Percentiles rank a stretch among this genome's conserved stretches.
These are phyloP conservation scores for Diabrotica virgifera DNA, from an alignment of 1,140 invertebrate species.

Conservation along the genomic window DNA sequence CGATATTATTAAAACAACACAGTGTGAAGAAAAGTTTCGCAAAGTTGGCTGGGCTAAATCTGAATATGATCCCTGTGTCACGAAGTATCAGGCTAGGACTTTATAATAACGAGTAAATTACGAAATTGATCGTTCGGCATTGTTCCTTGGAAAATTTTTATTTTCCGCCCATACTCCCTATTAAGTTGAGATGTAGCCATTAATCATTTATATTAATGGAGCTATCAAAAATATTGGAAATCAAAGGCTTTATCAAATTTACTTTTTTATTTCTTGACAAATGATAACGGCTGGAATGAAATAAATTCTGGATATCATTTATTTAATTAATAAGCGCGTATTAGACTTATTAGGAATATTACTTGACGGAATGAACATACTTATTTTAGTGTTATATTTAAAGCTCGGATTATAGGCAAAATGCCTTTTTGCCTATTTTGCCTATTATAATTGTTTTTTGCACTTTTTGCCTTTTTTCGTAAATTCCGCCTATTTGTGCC, in stretches of 20 bases:
- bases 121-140: neutral
- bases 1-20: no score
- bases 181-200: neutral
- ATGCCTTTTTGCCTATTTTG: no score
- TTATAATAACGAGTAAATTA: constrained; percentile 1
- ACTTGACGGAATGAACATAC: no score
- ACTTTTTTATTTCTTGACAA: constrained; percentile 6
- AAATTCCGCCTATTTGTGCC: no score
- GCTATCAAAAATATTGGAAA: constrained; percentile 11
- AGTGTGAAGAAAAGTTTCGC: neutral
- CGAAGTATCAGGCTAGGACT: neutral
- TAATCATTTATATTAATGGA: constrained; percentile 12
- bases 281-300: constrained; percentile 7
- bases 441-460: no score
- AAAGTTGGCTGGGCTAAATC: neutral
- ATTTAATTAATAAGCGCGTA: no score
- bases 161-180: neutral
- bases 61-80: neutral
- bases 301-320: neutral
- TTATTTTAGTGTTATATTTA: no score
- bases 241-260: constrained; percentile 10
- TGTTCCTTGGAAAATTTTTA: constrained; percentile 1
- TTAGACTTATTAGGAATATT: no score
- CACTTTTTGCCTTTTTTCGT: no score
- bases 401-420: no score